Percentiles rank a stretch among this genome's conserved stretches.
Conservation (phyloP, 2,888 invertebrate species). For the Aphidoletes aphidimyza region DNA sequence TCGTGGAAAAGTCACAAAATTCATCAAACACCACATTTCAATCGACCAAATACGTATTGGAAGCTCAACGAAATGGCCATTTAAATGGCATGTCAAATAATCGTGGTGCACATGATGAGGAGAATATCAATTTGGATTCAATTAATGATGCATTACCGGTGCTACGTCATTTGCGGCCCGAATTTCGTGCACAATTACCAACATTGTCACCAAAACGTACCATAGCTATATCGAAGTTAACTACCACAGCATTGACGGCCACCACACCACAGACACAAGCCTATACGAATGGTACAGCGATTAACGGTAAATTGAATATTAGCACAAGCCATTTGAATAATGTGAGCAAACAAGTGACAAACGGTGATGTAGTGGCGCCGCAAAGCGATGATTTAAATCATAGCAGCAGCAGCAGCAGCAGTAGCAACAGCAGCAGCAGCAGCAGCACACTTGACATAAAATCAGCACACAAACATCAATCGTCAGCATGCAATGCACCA, state of each 20-base stretch:
- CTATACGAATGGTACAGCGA: slow-evolving; percentile 5
- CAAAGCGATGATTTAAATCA: not conserved
- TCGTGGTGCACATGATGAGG: not conserved
- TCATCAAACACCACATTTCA: slow-evolving; percentile 31
- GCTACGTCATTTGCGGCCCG: slow-evolving; percentile 82
- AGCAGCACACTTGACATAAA: slow-evolving; percentile 13
- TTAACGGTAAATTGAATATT: slow-evolving; percentile 10
- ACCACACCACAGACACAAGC: not conserved
- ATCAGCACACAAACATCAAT: slow-evolving; percentile 12
- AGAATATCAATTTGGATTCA: slow-evolving; percentile 58
- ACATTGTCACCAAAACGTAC: slow-evolving; percentile 68
- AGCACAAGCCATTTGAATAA: not conserved
- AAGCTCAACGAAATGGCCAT: slow-evolving; percentile 30
- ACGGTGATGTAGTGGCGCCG: not conserved
- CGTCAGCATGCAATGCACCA: not conserved
- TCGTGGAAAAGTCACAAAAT: slow-evolving; percentile 54
- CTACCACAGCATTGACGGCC: not conserved
- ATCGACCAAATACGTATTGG: not conserved
- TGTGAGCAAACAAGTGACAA: not conserved
- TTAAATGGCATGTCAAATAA: not conserved
- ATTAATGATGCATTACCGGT: slow-evolving; percentile 73
- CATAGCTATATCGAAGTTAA: slow-evolving; percentile 6
- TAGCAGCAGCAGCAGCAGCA: not conserved
- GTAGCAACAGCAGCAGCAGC: not conserved
- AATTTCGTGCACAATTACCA: slow-evolving; percentile 85